These are phyloP conservation scores for Drosophila cardini DNA, from an alignment of 1,140 invertebrate genomes.

Conservation along the genomic window DNA sequence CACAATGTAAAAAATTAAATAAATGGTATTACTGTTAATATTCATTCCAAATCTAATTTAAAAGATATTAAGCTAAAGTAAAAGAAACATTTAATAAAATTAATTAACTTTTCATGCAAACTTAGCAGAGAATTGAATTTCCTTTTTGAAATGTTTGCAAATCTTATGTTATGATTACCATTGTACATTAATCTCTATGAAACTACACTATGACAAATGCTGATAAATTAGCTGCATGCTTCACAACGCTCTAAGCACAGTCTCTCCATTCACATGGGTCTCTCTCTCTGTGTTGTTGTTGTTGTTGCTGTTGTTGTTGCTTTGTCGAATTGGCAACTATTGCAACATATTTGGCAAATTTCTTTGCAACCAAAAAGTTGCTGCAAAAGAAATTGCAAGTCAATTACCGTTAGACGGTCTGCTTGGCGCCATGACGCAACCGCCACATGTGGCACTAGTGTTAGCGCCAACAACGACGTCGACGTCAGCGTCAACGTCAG, in stretches of 20 bases:
- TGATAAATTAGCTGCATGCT: conserved; percentile 47
- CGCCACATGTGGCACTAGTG: conserved; percentile 71
- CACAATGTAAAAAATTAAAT: too few relatives aligned
- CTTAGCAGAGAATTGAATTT: too few relatives aligned
- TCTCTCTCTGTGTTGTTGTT: not conserved
- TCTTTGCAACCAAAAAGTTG: conserved; percentile 75
- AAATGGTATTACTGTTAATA: too few relatives aligned
- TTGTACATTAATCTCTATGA: conserved; percentile 13
- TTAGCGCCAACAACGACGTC: conserved; percentile 9
- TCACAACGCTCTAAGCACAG: not conserved
- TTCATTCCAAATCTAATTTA: too few relatives aligned
- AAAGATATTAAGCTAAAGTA: too few relatives aligned
- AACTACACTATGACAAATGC: conserved; percentile 48
- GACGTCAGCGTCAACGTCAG: conserved; percentile 39
- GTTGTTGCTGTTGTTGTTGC: conserved; percentile 14
- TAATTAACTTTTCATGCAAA: too few relatives aligned
- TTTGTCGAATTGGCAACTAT: conserved; percentile 60
- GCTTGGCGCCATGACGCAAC: conserved; percentile 78
- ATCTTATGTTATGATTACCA: not conserved
- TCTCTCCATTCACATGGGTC: conserved; percentile 1
- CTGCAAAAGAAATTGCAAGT: conserved; percentile 80
- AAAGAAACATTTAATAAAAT: too few relatives aligned
- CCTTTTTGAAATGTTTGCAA: too few relatives aligned
- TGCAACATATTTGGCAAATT: conserved; percentile 72
- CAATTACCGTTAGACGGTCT: conserved; percentile 76